Evolutionary conservation across 2,113 vertebrate genomes (phyloP).

Genomic region (Pelobates fuscus): DNA sequence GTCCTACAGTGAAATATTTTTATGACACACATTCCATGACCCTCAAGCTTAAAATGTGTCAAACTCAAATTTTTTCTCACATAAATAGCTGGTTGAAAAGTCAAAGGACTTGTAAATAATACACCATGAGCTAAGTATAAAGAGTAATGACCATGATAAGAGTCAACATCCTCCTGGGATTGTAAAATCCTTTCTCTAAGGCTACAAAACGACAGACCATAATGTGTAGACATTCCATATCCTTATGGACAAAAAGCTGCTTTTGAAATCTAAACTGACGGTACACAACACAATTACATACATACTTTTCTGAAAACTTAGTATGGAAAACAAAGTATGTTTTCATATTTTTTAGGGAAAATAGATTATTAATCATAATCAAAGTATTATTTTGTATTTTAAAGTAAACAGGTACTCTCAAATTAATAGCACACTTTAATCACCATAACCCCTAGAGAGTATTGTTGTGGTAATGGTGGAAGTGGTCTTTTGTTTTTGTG

Average conservation of each 20-base stretch:
- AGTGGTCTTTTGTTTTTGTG: too few relatives aligned
- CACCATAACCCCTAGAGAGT: too few relatives aligned
- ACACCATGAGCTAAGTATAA: conserved; percentile 5
- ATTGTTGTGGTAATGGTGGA: too few relatives aligned
- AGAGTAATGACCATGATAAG: conserved; percentile 37
- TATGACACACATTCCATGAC: conserved; percentile 16
- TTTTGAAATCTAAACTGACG: too few relatives aligned
- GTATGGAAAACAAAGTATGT: too few relatives aligned
- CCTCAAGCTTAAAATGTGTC: background rate
- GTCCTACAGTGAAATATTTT: background rate
- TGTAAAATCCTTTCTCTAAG: conserved; percentile 24
- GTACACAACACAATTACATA: too few relatives aligned
- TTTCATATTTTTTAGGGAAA: too few relatives aligned
- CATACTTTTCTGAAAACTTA: too few relatives aligned
- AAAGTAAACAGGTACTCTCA: too few relatives aligned
- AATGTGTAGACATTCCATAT: conserved; percentile 15
- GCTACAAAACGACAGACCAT: conserved; percentile 18
- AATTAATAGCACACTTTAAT: too few relatives aligned
- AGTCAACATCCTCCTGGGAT: conserved; percentile 33
- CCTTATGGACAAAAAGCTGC: background rate
- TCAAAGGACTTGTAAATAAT: conserved; percentile 34
- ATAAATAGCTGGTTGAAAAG: background rate
- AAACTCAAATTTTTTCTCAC: background rate
- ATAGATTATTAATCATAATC: too few relatives aligned
- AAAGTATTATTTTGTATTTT: too few relatives aligned